Conservation (phyloP, 2,888 invertebrate species). For the Patella depressa region DNA sequence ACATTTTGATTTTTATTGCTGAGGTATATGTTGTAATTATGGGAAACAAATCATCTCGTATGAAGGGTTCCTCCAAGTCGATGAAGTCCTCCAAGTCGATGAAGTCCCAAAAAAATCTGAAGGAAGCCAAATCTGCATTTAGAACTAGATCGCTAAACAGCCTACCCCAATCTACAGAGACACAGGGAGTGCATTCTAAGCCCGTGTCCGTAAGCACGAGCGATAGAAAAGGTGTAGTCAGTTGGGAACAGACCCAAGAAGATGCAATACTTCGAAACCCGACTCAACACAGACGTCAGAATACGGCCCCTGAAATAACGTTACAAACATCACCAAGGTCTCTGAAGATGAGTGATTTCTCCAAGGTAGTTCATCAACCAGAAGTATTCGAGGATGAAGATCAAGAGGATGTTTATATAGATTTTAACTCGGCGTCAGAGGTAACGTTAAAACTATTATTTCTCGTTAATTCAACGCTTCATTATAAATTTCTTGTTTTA, state of each 20-base stretch:
- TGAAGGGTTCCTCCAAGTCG: not conserved
- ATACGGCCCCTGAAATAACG: not conserved
- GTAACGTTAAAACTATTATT: no score
- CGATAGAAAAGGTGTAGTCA: not conserved
- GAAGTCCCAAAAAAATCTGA: not conserved
- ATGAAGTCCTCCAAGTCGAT: not conserved
- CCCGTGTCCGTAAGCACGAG: not conserved
- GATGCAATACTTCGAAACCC: not conserved
- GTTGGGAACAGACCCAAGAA: not conserved
- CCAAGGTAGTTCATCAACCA: not conserved
- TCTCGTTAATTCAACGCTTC: no score
- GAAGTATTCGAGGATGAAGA: not conserved
- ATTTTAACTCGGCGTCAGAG: no score
- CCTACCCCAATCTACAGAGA: not conserved
- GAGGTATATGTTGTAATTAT: not conserved
- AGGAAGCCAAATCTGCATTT: not conserved
- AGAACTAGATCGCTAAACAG: not conserved
- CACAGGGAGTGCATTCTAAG: not conserved
- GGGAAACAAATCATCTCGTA: not conserved
- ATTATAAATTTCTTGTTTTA: no score
- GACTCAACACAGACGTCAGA: not conserved
- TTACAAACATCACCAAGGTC: not conserved
- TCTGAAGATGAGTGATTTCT: slow-evolving; percentile 2
- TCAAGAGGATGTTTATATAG: no score
- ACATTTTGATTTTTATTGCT: no score